phyloP scores from a whole-genome alignment of 1,140 invertebrate species.

The Hormaphis cornu region DNA sequence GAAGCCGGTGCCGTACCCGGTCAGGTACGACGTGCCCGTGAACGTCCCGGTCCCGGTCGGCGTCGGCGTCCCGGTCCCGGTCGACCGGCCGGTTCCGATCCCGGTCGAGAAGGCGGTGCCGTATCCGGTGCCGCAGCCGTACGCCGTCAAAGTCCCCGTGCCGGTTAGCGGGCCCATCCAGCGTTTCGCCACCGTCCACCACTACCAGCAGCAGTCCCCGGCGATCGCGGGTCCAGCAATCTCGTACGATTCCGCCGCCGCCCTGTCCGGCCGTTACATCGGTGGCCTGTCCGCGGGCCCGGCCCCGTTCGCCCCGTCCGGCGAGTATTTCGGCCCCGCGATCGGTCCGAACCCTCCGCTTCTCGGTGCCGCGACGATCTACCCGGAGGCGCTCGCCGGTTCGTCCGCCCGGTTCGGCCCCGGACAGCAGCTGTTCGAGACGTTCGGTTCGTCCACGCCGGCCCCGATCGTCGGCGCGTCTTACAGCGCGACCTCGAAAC shows the following conservation, averaged over 20 bases:
- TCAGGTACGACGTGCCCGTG: constrained; percentile 51
- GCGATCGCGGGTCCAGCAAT: neutral
- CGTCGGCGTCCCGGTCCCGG: neutral
- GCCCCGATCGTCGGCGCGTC: neutral
- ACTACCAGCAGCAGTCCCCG: neutral
- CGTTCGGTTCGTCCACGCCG: neutral
- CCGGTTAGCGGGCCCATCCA: neutral
- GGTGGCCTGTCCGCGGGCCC: too few species aligned
- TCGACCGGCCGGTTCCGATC: neutral
- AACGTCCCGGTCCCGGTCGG: neutral
- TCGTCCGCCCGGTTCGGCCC: too few species aligned
- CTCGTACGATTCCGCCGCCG: neutral
- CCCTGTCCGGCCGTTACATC: too few species aligned
- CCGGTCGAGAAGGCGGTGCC: neutral
- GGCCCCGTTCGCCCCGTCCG: neutral
- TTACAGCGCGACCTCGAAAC: neutral
- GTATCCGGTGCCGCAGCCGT: neutral
- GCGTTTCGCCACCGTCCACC: constrained; percentile 34
- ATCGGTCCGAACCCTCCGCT: too few species aligned
- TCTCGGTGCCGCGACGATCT: neutral
- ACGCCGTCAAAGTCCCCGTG: neutral
- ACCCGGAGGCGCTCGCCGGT: too few species aligned
- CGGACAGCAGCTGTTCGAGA: too few species aligned
- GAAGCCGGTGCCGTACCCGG: constrained; percentile 47
- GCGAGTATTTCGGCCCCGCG: too few species aligned